phyloP scores from a whole-genome alignment of 64 coral and sea anemone species.

The Pachyseris speciosa region DNA sequence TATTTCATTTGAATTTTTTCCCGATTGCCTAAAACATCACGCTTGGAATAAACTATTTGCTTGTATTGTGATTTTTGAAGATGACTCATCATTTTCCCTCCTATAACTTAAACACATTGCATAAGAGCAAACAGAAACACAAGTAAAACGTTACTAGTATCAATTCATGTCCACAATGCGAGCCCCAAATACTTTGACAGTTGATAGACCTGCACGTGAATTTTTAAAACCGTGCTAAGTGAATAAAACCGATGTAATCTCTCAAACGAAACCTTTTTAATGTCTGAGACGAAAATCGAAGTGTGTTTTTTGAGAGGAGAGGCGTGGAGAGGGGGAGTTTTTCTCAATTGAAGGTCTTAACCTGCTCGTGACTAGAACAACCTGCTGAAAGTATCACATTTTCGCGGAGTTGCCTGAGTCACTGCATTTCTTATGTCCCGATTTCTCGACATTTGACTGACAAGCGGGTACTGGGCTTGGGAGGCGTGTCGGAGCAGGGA shows the following conservation, averaged over 20 bases:
- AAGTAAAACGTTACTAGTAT: background rate
- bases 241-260: too few relatives aligned
- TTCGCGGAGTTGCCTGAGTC: background rate
- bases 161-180: background rate
- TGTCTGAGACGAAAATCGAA: background rate
- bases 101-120: too few relatives aligned
- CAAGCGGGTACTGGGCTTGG: conserved; percentile 14
- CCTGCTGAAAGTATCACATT: background rate
- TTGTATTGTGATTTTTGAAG: background rate
- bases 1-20: too few relatives aligned
- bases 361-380: background rate
- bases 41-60: background rate
- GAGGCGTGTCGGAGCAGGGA: background rate
- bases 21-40: too few relatives aligned
- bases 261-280: background rate
- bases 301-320: background rate
- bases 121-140: background rate
- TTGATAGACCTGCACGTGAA: background rate
- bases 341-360: too few relatives aligned
- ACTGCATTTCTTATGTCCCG: background rate
- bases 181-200: conserved; percentile 25
- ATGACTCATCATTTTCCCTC: too few relatives aligned
- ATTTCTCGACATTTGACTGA: conserved; percentile 12
- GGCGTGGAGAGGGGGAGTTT: too few relatives aligned
- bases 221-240: background rate